phyloP scores from a whole-genome alignment of 2,888 invertebrate species.

The Stomorhina lunata region DNA sequence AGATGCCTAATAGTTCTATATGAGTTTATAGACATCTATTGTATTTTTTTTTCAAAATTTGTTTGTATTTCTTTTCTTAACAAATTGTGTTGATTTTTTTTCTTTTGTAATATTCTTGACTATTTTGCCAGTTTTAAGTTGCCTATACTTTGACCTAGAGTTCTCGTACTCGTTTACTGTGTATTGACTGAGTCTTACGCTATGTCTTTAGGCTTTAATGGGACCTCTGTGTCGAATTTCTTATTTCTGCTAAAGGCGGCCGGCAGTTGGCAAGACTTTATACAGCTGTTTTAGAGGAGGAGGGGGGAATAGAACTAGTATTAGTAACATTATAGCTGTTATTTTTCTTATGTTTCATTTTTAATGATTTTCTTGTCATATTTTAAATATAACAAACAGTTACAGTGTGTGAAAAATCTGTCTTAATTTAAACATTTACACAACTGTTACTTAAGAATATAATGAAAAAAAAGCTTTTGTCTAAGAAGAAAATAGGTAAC shows the following conservation, averaged over 20 bases:
- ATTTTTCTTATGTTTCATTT: neutral
- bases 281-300: no score
- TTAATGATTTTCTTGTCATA: conserved; percentile 41
- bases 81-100: neutral
- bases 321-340: neutral
- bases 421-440: conserved; percentile 41
- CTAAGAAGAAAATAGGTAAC: no score
- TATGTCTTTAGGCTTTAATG: conserved; percentile 10
- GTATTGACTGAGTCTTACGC: neutral
- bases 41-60: neutral
- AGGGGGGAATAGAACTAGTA: no score
- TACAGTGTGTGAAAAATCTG: conserved; percentile 58
- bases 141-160: conserved; percentile 49
- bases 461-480: no score
- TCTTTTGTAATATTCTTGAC: neutral
- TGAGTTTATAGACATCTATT: neutral
- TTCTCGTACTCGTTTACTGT: conserved; percentile 12
- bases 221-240: neutral
- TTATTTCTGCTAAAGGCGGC: neutral
- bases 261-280: no score
- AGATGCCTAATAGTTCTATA: conserved; percentile 14
- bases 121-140: neutral
- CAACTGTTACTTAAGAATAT: conserved; percentile 36
- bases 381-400: conserved; percentile 52
- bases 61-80: neutral